Evolutionary conservation across 2,797 vertebrate genomes (phyloP).

Genomic region (Peromyscus nudipes): DNA sequence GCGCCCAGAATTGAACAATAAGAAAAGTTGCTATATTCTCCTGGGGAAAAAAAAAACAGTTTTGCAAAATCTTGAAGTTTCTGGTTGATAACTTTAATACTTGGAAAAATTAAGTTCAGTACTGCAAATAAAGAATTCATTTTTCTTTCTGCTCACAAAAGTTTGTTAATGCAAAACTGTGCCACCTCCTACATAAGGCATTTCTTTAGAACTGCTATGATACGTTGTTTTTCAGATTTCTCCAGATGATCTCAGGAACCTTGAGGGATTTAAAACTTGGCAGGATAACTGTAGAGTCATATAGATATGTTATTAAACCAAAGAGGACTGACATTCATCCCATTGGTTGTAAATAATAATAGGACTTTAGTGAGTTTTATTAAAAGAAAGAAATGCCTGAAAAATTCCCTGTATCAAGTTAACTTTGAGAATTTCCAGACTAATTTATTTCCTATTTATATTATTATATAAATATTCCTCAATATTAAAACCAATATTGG

Average conservation of each 20-base stretch:
- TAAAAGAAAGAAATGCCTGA: slow-evolving; percentile 37
- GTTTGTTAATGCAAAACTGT: neutral
- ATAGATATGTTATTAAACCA: slow-evolving; percentile 39
- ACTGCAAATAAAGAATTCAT: slow-evolving; percentile 29
- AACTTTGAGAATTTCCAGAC: slow-evolving; percentile 60
- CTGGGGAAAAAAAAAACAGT: too few relatives aligned
- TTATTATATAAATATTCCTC: too few relatives aligned
- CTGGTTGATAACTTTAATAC: slow-evolving; percentile 51
- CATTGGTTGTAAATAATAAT: slow-evolving; percentile 68
- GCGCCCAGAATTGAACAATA: neutral
- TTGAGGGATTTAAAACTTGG: slow-evolving; percentile 40
- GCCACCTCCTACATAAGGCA: slow-evolving; percentile 6
- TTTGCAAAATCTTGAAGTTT: slow-evolving; percentile 43
- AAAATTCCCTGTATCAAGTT: slow-evolving; percentile 20
- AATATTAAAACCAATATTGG: slow-evolving; percentile 63
- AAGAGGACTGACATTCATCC: slow-evolving; percentile 49
- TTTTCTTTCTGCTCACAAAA: slow-evolving; percentile 54
- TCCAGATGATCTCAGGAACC: slow-evolving; percentile 58
- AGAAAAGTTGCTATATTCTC: slow-evolving; percentile 13
- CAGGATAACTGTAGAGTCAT: neutral
- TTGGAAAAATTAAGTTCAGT: slow-evolving; percentile 48
- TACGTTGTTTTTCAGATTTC: slow-evolving; percentile 58
- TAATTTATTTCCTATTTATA: slow-evolving; percentile 33
- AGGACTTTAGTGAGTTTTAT: slow-evolving; percentile 58
- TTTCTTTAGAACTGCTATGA: slow-evolving; percentile 56